Base-by-base conservation (phyloP, 92 coral and sea anemone species). In the Zoanthus sociatus region DNA sequence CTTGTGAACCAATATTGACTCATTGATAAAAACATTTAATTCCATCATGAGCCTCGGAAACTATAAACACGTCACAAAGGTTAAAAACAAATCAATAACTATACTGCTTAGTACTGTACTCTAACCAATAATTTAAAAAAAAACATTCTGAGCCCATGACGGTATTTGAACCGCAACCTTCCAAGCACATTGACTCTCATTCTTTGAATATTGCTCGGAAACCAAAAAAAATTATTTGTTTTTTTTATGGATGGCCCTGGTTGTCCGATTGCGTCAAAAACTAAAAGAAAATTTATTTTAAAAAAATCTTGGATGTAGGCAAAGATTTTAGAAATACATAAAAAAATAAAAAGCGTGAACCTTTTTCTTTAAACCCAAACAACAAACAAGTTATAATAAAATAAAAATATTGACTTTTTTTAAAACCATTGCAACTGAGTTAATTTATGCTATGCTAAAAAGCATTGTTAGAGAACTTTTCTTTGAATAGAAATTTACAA, bases 1-100 rank as follows among this genome's bases (percentile, higher is more conserved):
- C 70, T 20, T 16, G 63, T 81, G 76, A 48, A 16, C 30, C 37
- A n/a, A 68, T 81, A 45, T 20, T 79, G 60, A 79, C 42, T 64
- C 45, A 42, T 63, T 18, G 63, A 45, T 45, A 58, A 78, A 78
- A n/a, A 56, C 26, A 56, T 60, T 78, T 66, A 47, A 32, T 44
- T 45, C 63, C 21, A 20, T 46, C 50, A 10, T 47, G 61, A n/a
- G 56, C 61, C 48, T 51, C 61, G 45, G 42, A 47, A n/a, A 53
- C 48, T 51, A n/a, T 12, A 26, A 26, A 77, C 54, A 77, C 67
- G 17, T 30, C 13, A 8, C 26, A 51, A 9, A 50, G 9, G 63
- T 54, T 51, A 30, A 6, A 33, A 55, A 13, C 30, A 16, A 54
- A 11, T 31, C 2, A 32, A 7, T 55, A 12, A 37, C 42, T 37